Conservation (phyloP, 2,797 vertebrate species). For the Tachyglossus aculeatus region DNA sequence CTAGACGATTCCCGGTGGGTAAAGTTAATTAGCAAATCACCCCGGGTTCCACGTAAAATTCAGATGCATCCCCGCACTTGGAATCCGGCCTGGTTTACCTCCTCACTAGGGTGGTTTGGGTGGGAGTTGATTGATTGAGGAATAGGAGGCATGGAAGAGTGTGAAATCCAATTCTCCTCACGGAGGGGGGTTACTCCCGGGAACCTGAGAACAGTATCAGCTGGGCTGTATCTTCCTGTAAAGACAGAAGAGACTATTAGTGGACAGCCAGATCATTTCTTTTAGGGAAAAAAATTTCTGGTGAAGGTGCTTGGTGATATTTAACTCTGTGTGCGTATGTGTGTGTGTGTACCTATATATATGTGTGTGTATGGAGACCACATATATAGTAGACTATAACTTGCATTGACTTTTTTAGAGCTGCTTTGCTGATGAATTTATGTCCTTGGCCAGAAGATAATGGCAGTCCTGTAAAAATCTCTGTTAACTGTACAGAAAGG, state of each 20-base stretch:
- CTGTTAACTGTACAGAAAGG: conserved; percentile 17
- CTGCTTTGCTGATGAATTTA: background rate
- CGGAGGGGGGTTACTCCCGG: too few species aligned
- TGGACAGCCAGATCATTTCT: too few species aligned
- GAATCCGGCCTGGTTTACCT: background rate
- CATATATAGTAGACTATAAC: too few species aligned
- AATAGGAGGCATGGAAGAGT: background rate
- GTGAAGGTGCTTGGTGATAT: too few species aligned
- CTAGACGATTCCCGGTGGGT: background rate
- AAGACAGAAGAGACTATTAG: too few species aligned
- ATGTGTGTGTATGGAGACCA: too few species aligned
- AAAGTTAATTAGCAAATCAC: conserved; percentile 60
- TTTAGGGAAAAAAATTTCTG: too few species aligned
- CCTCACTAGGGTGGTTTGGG: background rate
- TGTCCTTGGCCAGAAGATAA: conserved; percentile 10
- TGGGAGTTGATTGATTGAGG: conserved; percentile 2
- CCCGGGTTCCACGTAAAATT: conserved; percentile 22
- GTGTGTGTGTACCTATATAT: too few species aligned
- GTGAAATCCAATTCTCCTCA: too few species aligned
- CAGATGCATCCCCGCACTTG: conserved; percentile 38
- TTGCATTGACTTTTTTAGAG: background rate
- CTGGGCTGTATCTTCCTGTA: too few species aligned
- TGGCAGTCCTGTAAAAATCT: conserved; percentile 24
- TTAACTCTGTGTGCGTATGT: too few species aligned
- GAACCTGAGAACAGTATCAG: too few species aligned